phyloP scores from a whole-genome alignment of 1,140 invertebrate genomes.

The Diorhabda carinulata region DNA sequence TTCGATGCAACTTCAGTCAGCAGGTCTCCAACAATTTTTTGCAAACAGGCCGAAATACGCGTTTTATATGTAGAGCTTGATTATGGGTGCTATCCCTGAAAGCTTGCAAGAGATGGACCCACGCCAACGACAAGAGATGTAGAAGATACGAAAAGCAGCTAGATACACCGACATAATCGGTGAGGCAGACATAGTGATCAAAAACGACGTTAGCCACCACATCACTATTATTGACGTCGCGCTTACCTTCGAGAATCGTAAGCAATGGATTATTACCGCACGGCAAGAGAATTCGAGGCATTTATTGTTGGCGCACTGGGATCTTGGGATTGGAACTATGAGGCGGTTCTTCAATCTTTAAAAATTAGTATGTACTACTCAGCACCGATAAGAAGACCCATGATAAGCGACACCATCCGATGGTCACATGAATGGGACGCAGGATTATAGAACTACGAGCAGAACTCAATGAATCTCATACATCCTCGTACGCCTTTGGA shows the following conservation, averaged over 20 bases:
- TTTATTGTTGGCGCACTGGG: constrained; percentile 15
- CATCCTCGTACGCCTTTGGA: too few relatives aligned
- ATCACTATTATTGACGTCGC: constrained; percentile 42
- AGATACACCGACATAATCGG: constrained; percentile 5
- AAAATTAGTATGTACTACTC: background rate
- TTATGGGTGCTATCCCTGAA: too few relatives aligned
- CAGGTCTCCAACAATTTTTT: constrained; percentile 32
- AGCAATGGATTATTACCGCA: constrained; percentile 17
- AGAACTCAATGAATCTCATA: too few relatives aligned
- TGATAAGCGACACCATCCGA: constrained; percentile 9
- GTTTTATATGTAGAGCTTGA: too few relatives aligned
- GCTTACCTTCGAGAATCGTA: constrained; percentile 45
- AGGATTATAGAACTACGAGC: too few relatives aligned
- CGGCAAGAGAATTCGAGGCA: constrained; percentile 1
- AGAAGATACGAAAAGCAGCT: too few relatives aligned
- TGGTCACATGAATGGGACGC: constrained; percentile 10
- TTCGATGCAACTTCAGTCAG: background rate
- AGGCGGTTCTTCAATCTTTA: background rate
- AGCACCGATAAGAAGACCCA: background rate
- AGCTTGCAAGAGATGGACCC: too few relatives aligned
- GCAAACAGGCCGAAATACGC: constrained; percentile 29
- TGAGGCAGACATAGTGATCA: constrained; percentile 41
- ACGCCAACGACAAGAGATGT: too few relatives aligned
- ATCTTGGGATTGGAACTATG: constrained; percentile 15
- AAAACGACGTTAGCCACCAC: constrained; percentile 26